Base-by-base conservation (phyloP, 2,888 invertebrate genomes). In the Synergus itoensis region DNA sequence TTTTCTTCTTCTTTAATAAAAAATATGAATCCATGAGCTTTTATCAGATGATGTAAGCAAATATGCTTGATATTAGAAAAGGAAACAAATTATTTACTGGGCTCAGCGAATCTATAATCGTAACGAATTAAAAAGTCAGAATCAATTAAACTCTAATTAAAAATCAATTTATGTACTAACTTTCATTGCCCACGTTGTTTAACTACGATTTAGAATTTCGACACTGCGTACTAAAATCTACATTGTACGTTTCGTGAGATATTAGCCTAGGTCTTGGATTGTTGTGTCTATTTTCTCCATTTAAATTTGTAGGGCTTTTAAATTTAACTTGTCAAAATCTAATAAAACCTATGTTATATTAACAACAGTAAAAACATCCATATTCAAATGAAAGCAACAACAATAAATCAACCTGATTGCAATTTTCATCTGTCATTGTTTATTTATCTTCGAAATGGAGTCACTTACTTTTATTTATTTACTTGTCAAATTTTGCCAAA, bases 231-330 rank as follows among this genome's bases (percentile, higher is more conserved):
- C 79, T 77, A 82, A 81, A 73, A 53, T 73, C 28, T n/a, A 53
- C 9, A n/a, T 83, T 62, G 65, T 77, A 48, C 36, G 53, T 62
- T 65, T 41, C 65, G 73, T 67, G 77, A 80, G 43, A 65, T 79
- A 81, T 85, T 85, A 80, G 79, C 79, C 77, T 82, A 84, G 81
- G 84, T 84, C 80, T 81, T 76, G 84, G 78, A 63, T 67, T 57
- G 64, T n/a, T 67, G 18, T 57, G 48, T 67, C 48, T 73, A 53
- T 73, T n/a, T n/a, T 12, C 14, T 36, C 36, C 28, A 53, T 73
- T 53, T 36, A 36, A 9, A n/a, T 73, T 28, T 48, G 14, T 53
- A n/a, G 3, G 11, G 7, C 1, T 40, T 53, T 53, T 4, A 36
- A n/a, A 12, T 73, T 18, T 9, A 16, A 57, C n/a, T 57, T 18